Conservation (phyloP, 2,113 vertebrate genomes). For the Cairina moschata region DNA sequence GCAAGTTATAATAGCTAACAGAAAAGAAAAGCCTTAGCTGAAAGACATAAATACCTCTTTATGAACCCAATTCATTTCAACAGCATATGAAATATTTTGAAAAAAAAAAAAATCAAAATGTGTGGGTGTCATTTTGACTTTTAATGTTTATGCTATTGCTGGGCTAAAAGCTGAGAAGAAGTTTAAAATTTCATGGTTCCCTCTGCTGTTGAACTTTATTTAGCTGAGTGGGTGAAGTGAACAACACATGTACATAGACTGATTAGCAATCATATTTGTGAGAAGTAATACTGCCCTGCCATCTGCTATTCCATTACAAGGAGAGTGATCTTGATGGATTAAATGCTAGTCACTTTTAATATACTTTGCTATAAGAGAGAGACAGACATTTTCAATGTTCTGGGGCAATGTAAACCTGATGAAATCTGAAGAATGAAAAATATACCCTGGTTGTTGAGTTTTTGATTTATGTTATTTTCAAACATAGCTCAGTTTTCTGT, state of each 20-base stretch:
- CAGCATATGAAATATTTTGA: not conserved
- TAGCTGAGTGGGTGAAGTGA: slow-evolving; percentile 34
- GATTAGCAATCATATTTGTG: slow-evolving; percentile 22
- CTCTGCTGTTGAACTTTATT: slow-evolving; percentile 31
- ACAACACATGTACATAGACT: not conserved
- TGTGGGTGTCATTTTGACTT: not conserved
- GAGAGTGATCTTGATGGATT: slow-evolving; percentile 6
- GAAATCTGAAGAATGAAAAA: not conserved
- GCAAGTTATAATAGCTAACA: not conserved
- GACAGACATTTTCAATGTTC: not conserved
- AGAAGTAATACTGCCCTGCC: slow-evolving; percentile 18
- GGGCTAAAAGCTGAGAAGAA: not conserved
- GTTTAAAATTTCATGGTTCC: not conserved
- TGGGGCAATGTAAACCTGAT: not conserved
- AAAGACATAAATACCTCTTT: not conserved
- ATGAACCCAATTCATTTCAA: not conserved
- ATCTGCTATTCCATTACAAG: slow-evolving; percentile 21
- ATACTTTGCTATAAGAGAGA: not conserved
- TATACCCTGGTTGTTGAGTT: not conserved
- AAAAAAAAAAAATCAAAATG: not conserved
- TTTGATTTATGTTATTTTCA: not conserved
- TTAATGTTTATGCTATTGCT: not conserved
- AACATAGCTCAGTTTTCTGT: not conserved
- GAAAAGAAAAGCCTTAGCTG: not conserved
- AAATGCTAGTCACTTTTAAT: slow-evolving; percentile 11